Percentiles rank a stretch among this genome's conserved stretches.
These are phyloP conservation scores for Gouania willdenowi DNA, from an alignment of 2,797 vertebrate species.

Conservation along the genomic window DNA sequence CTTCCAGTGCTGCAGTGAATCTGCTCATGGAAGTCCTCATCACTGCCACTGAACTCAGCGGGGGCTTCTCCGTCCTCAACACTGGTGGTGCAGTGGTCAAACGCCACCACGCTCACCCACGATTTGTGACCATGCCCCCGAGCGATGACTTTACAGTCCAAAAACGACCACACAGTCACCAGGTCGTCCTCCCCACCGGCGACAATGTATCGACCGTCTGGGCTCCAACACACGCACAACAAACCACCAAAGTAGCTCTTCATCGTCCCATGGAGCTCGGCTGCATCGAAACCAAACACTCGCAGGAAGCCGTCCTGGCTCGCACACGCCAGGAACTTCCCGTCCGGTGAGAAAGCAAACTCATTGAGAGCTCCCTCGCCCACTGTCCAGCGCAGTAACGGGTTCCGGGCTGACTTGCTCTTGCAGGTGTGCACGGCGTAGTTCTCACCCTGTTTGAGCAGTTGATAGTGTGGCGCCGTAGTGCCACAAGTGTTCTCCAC, in stretches of 20 bases:
- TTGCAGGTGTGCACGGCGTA: conserved; percentile 94
- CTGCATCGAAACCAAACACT: conserved; percentile 91
- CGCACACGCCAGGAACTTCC: conserved; percentile 91
- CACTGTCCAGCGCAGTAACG: conserved; percentile 92
- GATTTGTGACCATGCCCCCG: conserved; percentile 93
- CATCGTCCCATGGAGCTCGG: conserved; percentile 94
- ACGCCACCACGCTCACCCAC: conserved; percentile 95
- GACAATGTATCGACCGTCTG: conserved; percentile 94
- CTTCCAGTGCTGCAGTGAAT: conserved; percentile 79
- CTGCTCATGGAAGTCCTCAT: conserved; percentile 93
- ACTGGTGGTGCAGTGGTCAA: conserved; percentile 93
- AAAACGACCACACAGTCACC: conserved; percentile 94
- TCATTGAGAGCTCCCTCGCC: conserved; percentile 94
- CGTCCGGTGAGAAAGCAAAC: conserved; percentile 95
- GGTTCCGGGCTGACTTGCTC: conserved; percentile 94
- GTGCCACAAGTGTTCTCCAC: conserved; percentile 96
- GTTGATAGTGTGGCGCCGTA: conserved; percentile 95
- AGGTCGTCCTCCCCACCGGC: conserved; percentile 94
- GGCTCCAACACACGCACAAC: conserved; percentile 96
- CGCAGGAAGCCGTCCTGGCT: conserved; percentile 97
- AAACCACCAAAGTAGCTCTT: conserved; percentile 97
- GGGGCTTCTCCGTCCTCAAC: conserved; percentile 88
- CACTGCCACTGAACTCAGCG: conserved; percentile 89
- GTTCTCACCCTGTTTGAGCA: conserved; percentile 94
- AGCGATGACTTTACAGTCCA: conserved; percentile 90